Conservation (phyloP, 2,797 vertebrate genomes). For the Aeoliscus strigatus region DNA sequence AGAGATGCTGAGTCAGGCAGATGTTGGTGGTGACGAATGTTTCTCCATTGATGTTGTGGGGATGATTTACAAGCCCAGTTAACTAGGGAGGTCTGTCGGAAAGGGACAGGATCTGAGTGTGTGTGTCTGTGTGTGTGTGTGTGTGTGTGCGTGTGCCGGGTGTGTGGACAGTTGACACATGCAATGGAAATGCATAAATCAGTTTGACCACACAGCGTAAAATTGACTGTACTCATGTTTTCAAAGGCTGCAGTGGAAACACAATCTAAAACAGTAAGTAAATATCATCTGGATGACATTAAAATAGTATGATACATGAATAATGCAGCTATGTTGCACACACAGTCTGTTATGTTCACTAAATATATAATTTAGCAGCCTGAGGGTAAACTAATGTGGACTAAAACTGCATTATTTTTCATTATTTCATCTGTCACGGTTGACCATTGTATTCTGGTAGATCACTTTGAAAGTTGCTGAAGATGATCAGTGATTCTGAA, state of each 20-base stretch:
- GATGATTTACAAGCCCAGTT: constrained; percentile 70
- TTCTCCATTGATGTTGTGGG: constrained; percentile 56
- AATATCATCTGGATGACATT: background rate
- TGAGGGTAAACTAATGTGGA: background rate
- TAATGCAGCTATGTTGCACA: background rate
- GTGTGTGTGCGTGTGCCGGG: constrained; percentile 14
- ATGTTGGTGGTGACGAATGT: constrained; percentile 59
- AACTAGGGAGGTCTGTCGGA: constrained; percentile 53
- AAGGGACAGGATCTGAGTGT: constrained; percentile 22
- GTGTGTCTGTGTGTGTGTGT: constrained; percentile 8
- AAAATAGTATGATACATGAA: background rate
- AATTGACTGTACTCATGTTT: constrained; percentile 14
- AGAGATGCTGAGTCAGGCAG: constrained; percentile 63
- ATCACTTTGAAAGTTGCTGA: too few relatives aligned
- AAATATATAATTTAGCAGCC: background rate
- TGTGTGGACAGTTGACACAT: constrained; percentile 19
- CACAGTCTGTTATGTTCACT: background rate
- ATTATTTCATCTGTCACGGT: too few relatives aligned
- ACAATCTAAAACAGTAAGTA: background rate
- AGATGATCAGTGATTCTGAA: too few relatives aligned
- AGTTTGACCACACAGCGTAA: constrained; percentile 17
- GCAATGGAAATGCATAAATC: constrained; percentile 29
- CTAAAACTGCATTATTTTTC: background rate
- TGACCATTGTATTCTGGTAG: too few relatives aligned
- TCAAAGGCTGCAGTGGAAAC: background rate